phyloP scores from a whole-genome alignment of 2,888 invertebrate species.

The Eulithis prunata region DNA sequence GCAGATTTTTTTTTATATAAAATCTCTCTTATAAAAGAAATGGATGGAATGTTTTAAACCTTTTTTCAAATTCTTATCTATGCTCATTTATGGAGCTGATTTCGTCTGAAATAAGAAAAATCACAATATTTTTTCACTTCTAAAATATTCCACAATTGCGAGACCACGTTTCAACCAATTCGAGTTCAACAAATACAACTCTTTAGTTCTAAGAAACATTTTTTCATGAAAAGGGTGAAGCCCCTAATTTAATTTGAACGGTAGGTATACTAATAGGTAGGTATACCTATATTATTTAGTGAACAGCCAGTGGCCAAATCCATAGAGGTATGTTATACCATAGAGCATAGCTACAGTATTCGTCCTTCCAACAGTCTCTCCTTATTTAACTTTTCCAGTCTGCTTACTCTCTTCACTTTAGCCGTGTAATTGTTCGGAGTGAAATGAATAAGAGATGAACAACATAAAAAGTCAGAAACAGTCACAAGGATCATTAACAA shows the following conservation, averaged over 20 bases:
- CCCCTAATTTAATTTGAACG: constrained; percentile 2
- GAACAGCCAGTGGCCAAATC: background rate
- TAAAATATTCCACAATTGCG: background rate
- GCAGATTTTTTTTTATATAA: background rate
- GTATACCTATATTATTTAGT: constrained; percentile 8
- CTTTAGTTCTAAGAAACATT: background rate
- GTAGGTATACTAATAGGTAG: too few relatives aligned
- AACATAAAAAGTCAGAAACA: too few relatives aligned
- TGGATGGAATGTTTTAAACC: background rate
- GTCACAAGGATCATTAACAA: too few relatives aligned
- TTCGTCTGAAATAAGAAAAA: background rate
- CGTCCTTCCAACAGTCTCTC: too few relatives aligned
- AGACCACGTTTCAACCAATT: constrained; percentile 1
- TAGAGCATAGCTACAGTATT: background rate
- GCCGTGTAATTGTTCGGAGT: too few relatives aligned
- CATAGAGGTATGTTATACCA: background rate
- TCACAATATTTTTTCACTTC: background rate
- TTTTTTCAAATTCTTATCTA: background rate
- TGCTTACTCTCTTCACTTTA: too few relatives aligned
- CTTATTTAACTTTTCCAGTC: too few relatives aligned
- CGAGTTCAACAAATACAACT: constrained; percentile 2
- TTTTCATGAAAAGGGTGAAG: constrained; percentile 3
- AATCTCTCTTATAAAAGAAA: too few relatives aligned
- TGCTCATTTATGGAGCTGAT: background rate
- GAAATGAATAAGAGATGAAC: too few relatives aligned